These are phyloP conservation scores for Ramphastos sulfuratus DNA, from an alignment of 2,113 vertebrate genomes.

Conservation along the genomic window DNA sequence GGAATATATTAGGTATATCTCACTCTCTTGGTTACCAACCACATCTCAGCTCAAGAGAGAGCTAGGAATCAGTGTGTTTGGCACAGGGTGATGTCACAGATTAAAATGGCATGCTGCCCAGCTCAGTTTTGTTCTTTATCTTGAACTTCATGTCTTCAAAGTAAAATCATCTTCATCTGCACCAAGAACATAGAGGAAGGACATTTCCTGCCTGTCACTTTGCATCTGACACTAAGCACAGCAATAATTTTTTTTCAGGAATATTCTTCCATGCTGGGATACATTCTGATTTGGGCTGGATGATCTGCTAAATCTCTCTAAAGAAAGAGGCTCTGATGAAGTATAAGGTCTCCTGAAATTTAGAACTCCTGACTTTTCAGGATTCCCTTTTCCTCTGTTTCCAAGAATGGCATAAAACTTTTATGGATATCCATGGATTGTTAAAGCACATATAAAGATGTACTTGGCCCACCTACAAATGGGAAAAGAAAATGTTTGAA, in stretches of 20 bases:
- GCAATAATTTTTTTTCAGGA: background rate
- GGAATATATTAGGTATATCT: accelerated
- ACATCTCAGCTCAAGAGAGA: accelerated
- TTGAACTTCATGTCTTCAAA: background rate
- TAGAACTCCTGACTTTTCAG: background rate
- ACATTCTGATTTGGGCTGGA: accelerated
- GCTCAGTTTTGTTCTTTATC: background rate
- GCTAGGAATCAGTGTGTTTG: background rate
- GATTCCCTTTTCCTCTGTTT: background rate
- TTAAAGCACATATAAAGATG: background rate
- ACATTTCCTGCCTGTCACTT: background rate
- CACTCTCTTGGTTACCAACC: background rate
- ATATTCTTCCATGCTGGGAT: background rate
- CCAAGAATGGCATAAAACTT: background rate
- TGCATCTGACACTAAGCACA: background rate
- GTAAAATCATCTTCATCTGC: background rate
- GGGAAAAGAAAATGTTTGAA: background rate
- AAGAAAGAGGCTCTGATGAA: background rate
- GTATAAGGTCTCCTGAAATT: background rate
- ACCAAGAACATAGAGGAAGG: background rate
- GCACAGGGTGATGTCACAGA: background rate
- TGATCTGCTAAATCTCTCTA: background rate
- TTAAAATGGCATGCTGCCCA: background rate
- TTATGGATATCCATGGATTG: background rate
- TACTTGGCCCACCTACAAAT: background rate